Evolutionary conservation across 2,797 vertebrate species (phyloP), one percentile per base, ranked within the genome.

Genomic region (Syngnathus rostellatus): DNA sequence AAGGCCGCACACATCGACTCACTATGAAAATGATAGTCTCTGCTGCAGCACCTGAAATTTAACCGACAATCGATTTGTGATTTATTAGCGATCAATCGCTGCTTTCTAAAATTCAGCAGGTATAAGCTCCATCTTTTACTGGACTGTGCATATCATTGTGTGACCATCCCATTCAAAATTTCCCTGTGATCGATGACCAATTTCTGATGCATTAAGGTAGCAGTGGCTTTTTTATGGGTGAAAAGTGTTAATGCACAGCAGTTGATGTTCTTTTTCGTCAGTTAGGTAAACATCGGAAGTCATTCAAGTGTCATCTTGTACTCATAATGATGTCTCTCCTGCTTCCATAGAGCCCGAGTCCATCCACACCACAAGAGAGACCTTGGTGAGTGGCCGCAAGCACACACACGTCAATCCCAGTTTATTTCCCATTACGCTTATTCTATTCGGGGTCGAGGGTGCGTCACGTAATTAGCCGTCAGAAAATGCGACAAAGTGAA

Each of bases 301-400:
- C 3, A 10, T 53, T 53, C 25, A 12, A 17, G 53, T 48, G 68
- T 77, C 77, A 68, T 14, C 66, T 68, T 73, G 66, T 75, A 65
- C 78, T 83, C 64, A 84, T 73, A 67, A 23, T 11, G 31, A 10
- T 53, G 40, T 17, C 63, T 64, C 65, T 41, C 16, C 57, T 80
- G 77, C 74, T 84, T 86, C 80, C 78, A 82, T 77, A 89, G 88
- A 75, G 74, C 85, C 82, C 73, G 79, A 82, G 60, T 54, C 68
- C 55, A 61, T 77, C 72, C 68, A 46, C 38, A 4, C 57, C 17
- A 73, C 68, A 71, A 74, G 77, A 5, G 66, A 41, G 77, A 66
- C 55, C 41, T 51, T 0, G 69, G 88, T 89, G 78, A 88, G 88
- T 84, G 68, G 40, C 38, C 70, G 63, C 39, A 17, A 67, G 64